phyloP scores from a whole-genome alignment of 1,140 invertebrate species.

The Scaptomyza graminum region DNA sequence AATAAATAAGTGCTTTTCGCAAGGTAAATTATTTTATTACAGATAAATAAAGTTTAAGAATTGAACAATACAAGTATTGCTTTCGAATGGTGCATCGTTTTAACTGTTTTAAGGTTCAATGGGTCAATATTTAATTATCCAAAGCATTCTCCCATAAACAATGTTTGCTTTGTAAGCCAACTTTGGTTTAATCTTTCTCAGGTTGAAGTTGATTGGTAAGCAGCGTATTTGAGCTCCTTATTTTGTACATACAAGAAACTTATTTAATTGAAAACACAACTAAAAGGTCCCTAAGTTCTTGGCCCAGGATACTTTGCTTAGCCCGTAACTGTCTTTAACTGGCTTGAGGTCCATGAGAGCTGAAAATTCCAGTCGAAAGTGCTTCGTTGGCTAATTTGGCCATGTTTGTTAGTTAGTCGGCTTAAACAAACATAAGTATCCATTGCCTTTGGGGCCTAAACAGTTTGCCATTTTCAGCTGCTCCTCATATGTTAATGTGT shows the following conservation, averaged over 20 bases:
- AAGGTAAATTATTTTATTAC: too few relatives aligned
- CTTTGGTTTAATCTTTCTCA: neutral
- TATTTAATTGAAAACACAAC: slow-evolving; percentile 10
- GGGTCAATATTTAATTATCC: neutral
- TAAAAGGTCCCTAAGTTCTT: slow-evolving; percentile 41
- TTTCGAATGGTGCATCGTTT: too few relatives aligned
- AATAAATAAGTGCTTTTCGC: too few relatives aligned
- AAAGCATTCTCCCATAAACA: neutral
- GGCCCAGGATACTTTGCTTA: slow-evolving; percentile 51
- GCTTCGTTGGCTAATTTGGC: slow-evolving; percentile 53
- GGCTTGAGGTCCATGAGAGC: neutral
- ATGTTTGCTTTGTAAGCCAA: neutral
- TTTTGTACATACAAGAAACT: neutral
- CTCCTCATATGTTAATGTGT: slow-evolving; percentile 77
- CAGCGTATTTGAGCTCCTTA: neutral
- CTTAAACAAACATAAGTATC: slow-evolving; percentile 15
- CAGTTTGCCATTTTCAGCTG: slow-evolving; percentile 49
- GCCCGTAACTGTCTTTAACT: slow-evolving; percentile 42
- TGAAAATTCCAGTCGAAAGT: slow-evolving; percentile 23
- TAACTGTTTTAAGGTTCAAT: too few relatives aligned
- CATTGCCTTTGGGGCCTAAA: slow-evolving; percentile 11
- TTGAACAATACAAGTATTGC: too few relatives aligned
- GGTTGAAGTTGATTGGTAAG: neutral
- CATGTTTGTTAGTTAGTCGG: slow-evolving; percentile 39
- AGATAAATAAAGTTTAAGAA: too few relatives aligned